Conservation (phyloP, 2,113 vertebrate genomes). For the Microcebus jonahi region DNA sequence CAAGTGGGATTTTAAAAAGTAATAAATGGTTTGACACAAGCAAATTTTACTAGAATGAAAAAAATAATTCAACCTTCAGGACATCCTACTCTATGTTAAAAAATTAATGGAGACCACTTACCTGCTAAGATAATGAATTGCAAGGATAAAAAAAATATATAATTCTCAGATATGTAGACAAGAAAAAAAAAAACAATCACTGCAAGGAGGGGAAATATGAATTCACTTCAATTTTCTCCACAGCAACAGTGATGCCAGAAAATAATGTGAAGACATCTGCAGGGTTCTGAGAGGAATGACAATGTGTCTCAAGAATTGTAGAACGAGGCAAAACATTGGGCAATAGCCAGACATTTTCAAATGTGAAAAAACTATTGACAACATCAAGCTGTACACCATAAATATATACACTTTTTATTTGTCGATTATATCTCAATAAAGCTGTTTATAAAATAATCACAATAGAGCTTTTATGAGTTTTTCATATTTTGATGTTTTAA, state of each 20-base stretch:
- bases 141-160: background rate
- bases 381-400: background rate
- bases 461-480: background rate
- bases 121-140: background rate
- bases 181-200: background rate
- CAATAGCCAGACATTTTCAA: background rate
- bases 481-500: constrained; percentile 4
- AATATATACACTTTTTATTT: background rate
- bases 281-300: background rate
- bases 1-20: background rate
- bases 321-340: background rate
- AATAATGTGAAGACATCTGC: background rate
- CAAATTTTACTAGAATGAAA: background rate
- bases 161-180: background rate
- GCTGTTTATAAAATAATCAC: background rate
- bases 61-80: background rate
- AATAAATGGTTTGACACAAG: background rate
- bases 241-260: background rate
- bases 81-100: background rate
- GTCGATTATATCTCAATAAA: background rate
- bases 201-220: background rate
- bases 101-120: background rate
- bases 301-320: background rate
- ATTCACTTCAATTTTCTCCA: background rate
- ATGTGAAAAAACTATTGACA: background rate